phyloP scores from a whole-genome alignment of 2,113 vertebrate genomes.

The Rhinichthys klamathensis region DNA sequence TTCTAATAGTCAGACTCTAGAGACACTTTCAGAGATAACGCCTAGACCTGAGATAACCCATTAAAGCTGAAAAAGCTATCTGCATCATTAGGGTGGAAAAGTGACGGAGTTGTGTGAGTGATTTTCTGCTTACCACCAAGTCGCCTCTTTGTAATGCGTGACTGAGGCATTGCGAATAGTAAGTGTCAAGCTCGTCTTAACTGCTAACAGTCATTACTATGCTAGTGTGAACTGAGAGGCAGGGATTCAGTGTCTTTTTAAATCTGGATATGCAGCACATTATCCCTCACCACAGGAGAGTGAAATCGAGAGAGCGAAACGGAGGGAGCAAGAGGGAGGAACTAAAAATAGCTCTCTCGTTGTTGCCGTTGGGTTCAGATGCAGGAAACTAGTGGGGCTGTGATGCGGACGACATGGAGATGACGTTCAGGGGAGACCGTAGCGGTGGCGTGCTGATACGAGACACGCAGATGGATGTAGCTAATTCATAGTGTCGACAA shows the following conservation, averaged over 20 bases:
- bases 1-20: constrained; percentile 6
- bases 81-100: constrained; percentile 19
- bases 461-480: neutral
- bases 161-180: constrained; percentile 4
- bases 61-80: neutral
- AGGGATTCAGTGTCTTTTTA: constrained; percentile 2
- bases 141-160: neutral
- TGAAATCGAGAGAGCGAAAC: neutral
- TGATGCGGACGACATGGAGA: neutral
- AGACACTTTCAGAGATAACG: neutral
- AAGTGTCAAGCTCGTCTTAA: constrained; percentile 29
- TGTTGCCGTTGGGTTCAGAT: constrained; percentile 37
- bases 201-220: constrained; percentile 16
- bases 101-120: neutral
- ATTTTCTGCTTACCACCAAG: neutral
- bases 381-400: neutral
- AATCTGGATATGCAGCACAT: constrained; percentile 37
- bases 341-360: constrained; percentile 45
- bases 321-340: constrained; percentile 7
- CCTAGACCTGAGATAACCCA: neutral
- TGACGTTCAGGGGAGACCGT: neutral
- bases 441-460: neutral
- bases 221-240: constrained; percentile 13
- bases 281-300: constrained; percentile 27
- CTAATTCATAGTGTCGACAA: neutral